These are phyloP conservation scores for Scyliorhinus canicula DNA, from an alignment of 2,797 vertebrate species.

Conservation along the genomic window DNA sequence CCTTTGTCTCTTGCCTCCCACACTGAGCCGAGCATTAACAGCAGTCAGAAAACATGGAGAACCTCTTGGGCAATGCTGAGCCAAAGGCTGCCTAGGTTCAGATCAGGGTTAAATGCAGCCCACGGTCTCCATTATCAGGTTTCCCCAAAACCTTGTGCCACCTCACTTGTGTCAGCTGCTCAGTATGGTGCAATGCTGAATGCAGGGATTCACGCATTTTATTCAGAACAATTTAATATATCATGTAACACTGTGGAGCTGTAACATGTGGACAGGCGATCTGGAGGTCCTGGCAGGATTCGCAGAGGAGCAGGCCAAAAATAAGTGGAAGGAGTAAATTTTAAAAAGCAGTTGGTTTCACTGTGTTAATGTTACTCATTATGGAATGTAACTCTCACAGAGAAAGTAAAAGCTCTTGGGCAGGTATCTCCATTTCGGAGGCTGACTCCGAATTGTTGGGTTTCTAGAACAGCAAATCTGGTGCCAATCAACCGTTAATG, in stretches of 20 bases:
- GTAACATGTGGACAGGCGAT: not conserved
- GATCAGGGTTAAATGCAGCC: not conserved
- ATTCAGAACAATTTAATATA: not conserved
- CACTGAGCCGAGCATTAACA: not conserved
- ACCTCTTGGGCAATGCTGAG: not conserved
- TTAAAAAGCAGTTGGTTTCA: not conserved
- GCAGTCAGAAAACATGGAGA: too few species aligned
- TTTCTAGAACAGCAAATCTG: too few species aligned
- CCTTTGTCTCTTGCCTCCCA: not conserved
- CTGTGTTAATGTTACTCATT: not conserved
- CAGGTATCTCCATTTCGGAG: too few species aligned
- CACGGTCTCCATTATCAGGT: too few species aligned
- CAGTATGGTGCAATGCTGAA: not conserved
- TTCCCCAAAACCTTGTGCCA: not conserved
- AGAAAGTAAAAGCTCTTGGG: not conserved
- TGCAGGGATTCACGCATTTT: not conserved
- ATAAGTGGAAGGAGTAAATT: not conserved
- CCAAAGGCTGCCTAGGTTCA: not conserved
- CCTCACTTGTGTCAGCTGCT: not conserved
- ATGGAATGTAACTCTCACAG: not conserved
- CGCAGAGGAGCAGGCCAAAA: not conserved
- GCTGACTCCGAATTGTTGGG: too few species aligned
- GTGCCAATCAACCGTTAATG: too few species aligned
- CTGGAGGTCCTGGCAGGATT: not conserved
- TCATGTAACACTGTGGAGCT: not conserved